Conservation (phyloP, 2,113 vertebrate species). For the Ginglymostoma cirratum region DNA sequence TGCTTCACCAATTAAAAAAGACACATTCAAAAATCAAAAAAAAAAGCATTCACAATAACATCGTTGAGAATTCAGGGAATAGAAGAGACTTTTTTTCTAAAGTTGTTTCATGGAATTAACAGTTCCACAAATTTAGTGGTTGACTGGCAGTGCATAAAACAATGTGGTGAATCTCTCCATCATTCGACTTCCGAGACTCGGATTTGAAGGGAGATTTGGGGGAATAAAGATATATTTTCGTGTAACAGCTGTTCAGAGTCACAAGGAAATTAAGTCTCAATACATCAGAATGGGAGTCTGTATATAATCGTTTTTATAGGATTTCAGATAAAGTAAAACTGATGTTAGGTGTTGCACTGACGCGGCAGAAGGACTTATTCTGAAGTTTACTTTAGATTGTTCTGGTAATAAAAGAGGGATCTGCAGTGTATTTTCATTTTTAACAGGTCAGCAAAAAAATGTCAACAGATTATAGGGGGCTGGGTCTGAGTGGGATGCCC, state of each 20-base stretch:
- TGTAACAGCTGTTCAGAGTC: slow-evolving; percentile 3
- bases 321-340: neutral
- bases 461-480: neutral
- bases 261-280: neutral
- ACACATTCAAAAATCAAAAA: neutral
- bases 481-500: too few relatives aligned
- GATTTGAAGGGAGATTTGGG: neutral
- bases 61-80: neutral
- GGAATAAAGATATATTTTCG: neutral
- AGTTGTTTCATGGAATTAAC: neutral
- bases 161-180: neutral
- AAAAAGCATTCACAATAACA: neutral
- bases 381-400: neutral
- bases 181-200: neutral
- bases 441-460: neutral
- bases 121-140: neutral
- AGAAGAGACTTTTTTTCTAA: neutral
- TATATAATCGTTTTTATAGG: neutral
- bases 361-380: neutral
- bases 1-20: neutral
- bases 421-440: neutral
- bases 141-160: neutral
- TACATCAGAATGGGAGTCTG: neutral
- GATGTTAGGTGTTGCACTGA: neutral
- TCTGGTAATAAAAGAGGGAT: neutral